Evolutionary conservation across 1,140 invertebrate genomes (phyloP).

Genomic region (Neomicropteryx cornuta): DNA sequence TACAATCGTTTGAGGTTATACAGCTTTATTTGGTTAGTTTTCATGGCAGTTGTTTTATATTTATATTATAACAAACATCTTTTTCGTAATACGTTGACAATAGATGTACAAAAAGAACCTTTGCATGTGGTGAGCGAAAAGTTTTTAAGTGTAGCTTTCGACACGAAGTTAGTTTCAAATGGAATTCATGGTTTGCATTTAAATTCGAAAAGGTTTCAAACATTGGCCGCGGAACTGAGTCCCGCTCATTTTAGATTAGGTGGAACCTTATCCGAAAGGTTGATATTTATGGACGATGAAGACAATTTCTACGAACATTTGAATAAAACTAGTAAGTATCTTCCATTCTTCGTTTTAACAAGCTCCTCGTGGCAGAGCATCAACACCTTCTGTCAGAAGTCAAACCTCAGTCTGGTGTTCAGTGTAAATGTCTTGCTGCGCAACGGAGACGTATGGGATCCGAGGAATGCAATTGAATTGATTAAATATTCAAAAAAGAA

Average conservation of each 20-base stretch:
- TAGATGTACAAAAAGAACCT: too few species aligned
- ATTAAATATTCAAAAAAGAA: slow-evolving; percentile 47
- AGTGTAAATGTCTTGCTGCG: slow-evolving; percentile 56
- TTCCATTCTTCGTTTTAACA: slow-evolving; percentile 37
- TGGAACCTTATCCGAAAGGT: slow-evolving; percentile 53
- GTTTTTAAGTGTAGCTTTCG: too few species aligned
- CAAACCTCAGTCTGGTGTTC: slow-evolving; percentile 49
- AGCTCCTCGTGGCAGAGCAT: slow-evolving; percentile 43
- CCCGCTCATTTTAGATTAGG: slow-evolving; percentile 52
- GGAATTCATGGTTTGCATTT: too few species aligned
- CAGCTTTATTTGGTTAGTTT: too few species aligned
- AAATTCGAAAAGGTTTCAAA: slow-evolving; percentile 39
- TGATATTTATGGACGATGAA: slow-evolving; percentile 41
- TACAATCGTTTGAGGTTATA: too few species aligned
- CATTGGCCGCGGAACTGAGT: slow-evolving; percentile 41
- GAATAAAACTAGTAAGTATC: slow-evolving; percentile 20
- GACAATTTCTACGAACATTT: slow-evolving; percentile 13
- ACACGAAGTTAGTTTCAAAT: too few species aligned
- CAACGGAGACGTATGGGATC: slow-evolving; percentile 49
- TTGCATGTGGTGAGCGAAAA: too few species aligned
- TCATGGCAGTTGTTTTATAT: too few species aligned
- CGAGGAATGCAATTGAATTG: slow-evolving; percentile 48
- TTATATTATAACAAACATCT: too few species aligned
- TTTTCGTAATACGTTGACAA: too few species aligned
- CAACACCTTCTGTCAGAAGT: slow-evolving; percentile 45